A percentile compares a stretch with the other conserved stretches of the same genome.
Evolutionary conservation across 1,140 invertebrate genomes (phyloP).

Genomic region (Probaryconus sp.): DNA sequence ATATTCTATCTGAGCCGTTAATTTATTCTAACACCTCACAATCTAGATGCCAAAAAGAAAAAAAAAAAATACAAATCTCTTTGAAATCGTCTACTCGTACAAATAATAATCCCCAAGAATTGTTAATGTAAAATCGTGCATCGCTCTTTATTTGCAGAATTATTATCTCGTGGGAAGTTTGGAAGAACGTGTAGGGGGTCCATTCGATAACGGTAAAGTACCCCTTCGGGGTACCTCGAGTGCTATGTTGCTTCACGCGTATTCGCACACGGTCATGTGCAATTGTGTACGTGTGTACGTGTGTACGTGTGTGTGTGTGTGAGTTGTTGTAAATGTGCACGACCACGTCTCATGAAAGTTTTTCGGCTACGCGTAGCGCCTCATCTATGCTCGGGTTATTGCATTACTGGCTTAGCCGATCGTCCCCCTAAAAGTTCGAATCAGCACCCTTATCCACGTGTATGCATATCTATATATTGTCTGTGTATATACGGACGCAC

Average conservation of each 20-base stretch:
- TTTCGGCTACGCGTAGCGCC: conserved; percentile 71
- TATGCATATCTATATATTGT: conserved; percentile 45
- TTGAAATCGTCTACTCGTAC: no score
- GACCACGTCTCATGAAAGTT: conserved; percentile 55
- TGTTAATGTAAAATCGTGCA: conserved; percentile 30
- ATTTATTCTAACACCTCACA: no score
- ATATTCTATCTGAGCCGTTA: no score
- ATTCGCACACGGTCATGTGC: conserved; percentile 19
- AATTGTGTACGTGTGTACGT: conserved; percentile 9
- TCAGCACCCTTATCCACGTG: conserved; percentile 66
- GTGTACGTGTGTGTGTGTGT: conserved; percentile 9
- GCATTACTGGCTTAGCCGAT: conserved; percentile 77
- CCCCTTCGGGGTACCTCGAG: conserved; percentile 49
- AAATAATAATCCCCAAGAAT: conserved; percentile 39
- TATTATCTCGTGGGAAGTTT: conserved; percentile 54
- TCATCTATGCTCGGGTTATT: conserved; percentile 75
- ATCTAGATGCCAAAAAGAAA: no score
- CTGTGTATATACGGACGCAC: conserved; percentile 28
- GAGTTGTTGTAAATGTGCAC: conserved; percentile 21
- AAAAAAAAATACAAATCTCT: no score
- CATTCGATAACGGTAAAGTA: conserved; percentile 42
- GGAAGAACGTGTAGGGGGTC: conserved; percentile 37
- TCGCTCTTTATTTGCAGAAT: conserved; percentile 47
- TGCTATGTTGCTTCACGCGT: conserved; percentile 57
- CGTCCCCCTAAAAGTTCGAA: conserved; percentile 65